These are phyloP conservation scores for Peromyscus nudipes DNA, from an alignment of 2,797 vertebrate species.

Conservation along the genomic window DNA sequence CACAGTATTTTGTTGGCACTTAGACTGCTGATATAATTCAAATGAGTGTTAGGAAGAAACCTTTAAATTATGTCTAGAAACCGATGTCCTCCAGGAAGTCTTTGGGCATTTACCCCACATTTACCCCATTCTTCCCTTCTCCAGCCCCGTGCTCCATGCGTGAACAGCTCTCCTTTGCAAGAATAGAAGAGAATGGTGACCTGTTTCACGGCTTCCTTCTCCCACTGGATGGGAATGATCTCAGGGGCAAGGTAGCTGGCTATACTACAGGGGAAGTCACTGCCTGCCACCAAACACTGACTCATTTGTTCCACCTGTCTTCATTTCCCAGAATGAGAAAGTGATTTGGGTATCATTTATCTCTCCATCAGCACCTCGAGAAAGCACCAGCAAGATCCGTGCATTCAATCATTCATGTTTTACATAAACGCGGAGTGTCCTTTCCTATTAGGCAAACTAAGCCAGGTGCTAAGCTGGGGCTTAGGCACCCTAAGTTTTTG, in stretches of 20 bases:
- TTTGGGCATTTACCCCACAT: neutral
- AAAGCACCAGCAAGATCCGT: neutral
- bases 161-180: neutral
- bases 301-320: neutral
- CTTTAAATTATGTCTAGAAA: neutral
- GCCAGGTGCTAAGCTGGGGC: neutral
- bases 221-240: neutral
- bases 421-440: neutral
- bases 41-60: neutral
- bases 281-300: neutral
- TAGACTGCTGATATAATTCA: neutral
- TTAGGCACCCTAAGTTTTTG: neutral
- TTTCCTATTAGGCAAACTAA: neutral
- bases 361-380: neutral
- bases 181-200: neutral
- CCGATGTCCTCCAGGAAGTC: neutral
- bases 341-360: neutral
- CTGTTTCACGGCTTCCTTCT: neutral
- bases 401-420: neutral
- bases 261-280: neutral
- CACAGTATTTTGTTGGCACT: neutral
- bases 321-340: slow-evolving; percentile 15
- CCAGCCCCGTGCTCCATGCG: neutral
- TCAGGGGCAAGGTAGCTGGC: neutral
- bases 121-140: neutral